These are phyloP conservation scores for Miichthys miiuy DNA, from an alignment of 2,797 vertebrate species.

Conservation along the genomic window DNA sequence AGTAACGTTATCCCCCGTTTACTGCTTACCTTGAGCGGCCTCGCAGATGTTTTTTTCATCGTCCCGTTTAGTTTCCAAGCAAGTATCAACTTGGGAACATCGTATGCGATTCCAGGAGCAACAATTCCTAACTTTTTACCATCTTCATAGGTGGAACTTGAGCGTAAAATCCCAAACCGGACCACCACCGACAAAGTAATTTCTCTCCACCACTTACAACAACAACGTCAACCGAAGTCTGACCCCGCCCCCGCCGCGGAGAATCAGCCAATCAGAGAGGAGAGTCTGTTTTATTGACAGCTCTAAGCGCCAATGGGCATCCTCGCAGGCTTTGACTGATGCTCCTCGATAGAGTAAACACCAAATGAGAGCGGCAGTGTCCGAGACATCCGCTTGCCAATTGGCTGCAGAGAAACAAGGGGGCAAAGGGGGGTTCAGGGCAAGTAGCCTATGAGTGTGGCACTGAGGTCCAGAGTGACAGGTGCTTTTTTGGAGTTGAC, in stretches of 20 bases:
- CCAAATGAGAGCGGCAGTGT: conserved; percentile 64
- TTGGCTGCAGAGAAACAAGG: conserved; percentile 67
- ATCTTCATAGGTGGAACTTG: conserved; percentile 50
- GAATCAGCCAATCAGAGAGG: conserved; percentile 67
- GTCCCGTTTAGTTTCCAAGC: conserved; percentile 61
- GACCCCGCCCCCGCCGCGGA: conserved; percentile 52
- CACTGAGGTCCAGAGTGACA: conserved; percentile 66
- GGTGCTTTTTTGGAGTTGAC: conserved; percentile 61
- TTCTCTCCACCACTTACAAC: conserved; percentile 87
- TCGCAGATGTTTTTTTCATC: conserved; percentile 76
- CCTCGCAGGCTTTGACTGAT: conserved; percentile 26
- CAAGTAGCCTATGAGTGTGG: conserved; percentile 66
- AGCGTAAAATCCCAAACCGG: conserved; percentile 62
- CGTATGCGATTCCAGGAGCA: conserved; percentile 3
- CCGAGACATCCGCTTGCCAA: conserved; percentile 36
- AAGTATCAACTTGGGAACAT: background rate
- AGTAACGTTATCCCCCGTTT: conserved; percentile 61
- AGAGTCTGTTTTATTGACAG: conserved; percentile 32
- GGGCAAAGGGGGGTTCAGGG: conserved; percentile 35
- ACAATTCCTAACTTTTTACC: conserved; percentile 68
- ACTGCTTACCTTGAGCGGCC: conserved; percentile 85
- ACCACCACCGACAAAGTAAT: conserved; percentile 84
- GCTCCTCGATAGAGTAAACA: conserved; percentile 36
- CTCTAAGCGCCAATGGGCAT: conserved; percentile 54
- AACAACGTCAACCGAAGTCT: conserved; percentile 87